Evolutionary conservation across 2,797 vertebrate genomes (phyloP).

Genomic region (Rhincodon typus): DNA sequence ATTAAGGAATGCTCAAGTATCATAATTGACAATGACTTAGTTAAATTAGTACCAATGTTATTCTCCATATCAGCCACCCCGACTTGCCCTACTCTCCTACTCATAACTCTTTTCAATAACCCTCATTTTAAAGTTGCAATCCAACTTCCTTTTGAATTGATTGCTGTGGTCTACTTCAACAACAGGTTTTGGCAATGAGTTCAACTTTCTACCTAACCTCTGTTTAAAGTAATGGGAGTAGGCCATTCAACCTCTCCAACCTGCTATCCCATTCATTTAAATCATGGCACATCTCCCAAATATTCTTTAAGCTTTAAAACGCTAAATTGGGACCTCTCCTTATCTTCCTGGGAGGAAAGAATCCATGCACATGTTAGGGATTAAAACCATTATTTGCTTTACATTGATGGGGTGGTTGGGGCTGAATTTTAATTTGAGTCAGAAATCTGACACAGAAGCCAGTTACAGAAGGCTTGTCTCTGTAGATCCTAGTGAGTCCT

Average conservation of each 20-base stretch:
- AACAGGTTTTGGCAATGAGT: not conserved
- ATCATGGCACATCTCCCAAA: not conserved
- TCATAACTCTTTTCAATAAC: not conserved
- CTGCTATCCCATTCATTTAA: not conserved
- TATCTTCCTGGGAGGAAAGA: not conserved
- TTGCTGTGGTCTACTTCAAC: not conserved
- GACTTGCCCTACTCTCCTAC: not conserved
- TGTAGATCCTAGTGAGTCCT: no score
- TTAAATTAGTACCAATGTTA: not conserved
- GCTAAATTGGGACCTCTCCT: not conserved
- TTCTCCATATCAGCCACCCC: not conserved
- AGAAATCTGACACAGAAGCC: no score
- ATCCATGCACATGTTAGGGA: not conserved
- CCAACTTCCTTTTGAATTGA: not conserved
- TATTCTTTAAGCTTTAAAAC: not conserved
- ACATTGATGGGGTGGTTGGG: not conserved
- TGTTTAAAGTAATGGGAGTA: not conserved
- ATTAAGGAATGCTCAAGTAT: not conserved
- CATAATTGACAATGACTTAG: not conserved
- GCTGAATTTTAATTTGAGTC: no score
- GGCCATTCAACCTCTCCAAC: not conserved
- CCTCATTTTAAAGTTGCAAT: not conserved
- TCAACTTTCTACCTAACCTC: not conserved
- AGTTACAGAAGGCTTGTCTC: no score
- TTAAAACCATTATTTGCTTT: not conserved